phyloP scores from a whole-genome alignment of 2,113 vertebrate species.

The Osmerus eperlanus region DNA sequence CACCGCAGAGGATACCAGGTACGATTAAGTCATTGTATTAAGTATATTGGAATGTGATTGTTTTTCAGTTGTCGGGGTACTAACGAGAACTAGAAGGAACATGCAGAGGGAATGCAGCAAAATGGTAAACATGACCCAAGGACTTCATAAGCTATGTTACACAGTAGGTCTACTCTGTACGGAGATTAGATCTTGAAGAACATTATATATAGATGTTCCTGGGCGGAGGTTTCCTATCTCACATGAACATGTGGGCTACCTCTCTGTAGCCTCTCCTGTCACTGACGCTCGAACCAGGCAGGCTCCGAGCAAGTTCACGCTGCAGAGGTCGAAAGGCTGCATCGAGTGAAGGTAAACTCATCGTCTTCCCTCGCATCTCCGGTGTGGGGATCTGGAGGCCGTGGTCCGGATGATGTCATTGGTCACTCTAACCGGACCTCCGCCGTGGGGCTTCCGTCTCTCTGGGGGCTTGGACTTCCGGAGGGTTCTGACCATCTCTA shows the following conservation, averaged over 20 bases:
- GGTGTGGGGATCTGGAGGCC: background rate
- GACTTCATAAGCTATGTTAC: background rate
- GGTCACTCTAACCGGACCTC: constrained; percentile 63
- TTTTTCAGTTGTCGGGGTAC: background rate
- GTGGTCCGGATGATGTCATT: constrained; percentile 61
- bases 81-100: background rate
- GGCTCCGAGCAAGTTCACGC: no score
- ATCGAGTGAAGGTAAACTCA: background rate
- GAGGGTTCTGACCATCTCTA: constrained; percentile 66
- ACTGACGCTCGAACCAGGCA: background rate
- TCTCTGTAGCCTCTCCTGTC: background rate
- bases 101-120: no score
- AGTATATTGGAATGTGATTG: background rate
- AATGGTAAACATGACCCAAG: background rate
- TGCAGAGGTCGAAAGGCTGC: background rate
- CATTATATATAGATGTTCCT: constrained; percentile 17
- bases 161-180: background rate
- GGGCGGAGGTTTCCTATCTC: constrained; percentile 23
- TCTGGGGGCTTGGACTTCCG: constrained; percentile 74
- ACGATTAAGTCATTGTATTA: background rate
- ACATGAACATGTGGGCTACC: background rate
- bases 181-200: background rate
- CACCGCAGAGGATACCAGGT: background rate
- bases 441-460: constrained; percentile 80
- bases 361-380: background rate